phyloP scores from a whole-genome alignment of 2,797 vertebrate species.

The Corythornis leucogaster region DNA sequence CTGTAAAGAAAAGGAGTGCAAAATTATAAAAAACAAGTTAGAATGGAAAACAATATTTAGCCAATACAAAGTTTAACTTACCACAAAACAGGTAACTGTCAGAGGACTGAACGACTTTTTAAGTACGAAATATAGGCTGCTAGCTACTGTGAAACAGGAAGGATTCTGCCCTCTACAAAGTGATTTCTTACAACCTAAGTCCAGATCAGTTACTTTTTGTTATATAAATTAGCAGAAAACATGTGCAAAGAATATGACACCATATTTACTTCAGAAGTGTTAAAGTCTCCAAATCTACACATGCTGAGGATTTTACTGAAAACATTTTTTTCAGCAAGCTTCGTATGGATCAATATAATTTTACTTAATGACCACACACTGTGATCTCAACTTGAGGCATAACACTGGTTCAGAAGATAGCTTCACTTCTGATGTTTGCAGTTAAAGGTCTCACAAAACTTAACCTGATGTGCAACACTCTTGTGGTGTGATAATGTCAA shows the following conservation, averaged over 20 bases:
- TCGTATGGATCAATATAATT: neutral
- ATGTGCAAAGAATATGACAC: neutral
- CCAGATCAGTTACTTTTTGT: neutral
- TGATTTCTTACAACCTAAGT: neutral
- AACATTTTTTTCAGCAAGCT: neutral
- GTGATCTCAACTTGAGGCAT: neutral
- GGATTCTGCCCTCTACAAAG: neutral
- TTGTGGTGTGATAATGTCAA: neutral
- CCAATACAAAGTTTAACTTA: neutral
- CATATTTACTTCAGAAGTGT: neutral
- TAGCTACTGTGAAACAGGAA: neutral
- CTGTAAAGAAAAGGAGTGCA: neutral
- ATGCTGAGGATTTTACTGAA: neutral
- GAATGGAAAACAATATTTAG: neutral
- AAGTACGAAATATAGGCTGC: neutral
- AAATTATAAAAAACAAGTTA: neutral
- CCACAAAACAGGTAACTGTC: neutral
- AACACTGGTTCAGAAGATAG: neutral
- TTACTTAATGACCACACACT: neutral
- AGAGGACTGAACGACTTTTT: neutral
- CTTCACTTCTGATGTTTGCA: neutral
- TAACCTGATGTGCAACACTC: neutral
- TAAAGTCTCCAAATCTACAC: neutral
- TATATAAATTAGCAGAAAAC: neutral
- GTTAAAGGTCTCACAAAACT: neutral